Evolutionary conservation across 1,140 invertebrate species (phyloP), one percentile per base, ranked within the genome.

Genomic region (Adoxophyes honmai): DNA sequence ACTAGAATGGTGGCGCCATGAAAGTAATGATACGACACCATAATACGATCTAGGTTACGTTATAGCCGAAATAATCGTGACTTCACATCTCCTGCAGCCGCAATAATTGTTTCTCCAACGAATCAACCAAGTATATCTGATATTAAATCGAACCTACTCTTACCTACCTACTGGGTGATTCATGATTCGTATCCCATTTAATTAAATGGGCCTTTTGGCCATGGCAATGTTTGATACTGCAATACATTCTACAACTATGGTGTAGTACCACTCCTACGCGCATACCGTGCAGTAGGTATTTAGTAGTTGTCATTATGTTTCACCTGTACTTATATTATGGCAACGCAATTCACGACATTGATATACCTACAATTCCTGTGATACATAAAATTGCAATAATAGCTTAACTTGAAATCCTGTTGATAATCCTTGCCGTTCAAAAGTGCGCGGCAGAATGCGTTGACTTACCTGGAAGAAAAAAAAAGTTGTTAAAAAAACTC

Each of bases 1-100:
- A 59, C 62, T 60, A 34, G 28, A 52, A 35, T 52, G 33, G 33
- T 28, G 51, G 51, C 51, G 51, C 51, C 51, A 34, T 52, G 5
- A 48, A 48, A 28, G 42, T 48, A 33, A 48, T 48, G 42, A 48
- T 33, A 14, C 10, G 28, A n/a, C 42, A 48, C 21, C 42, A 48
- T 48, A 21, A 18, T 28, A 28, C 18, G 18, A 44, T 18, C 39
- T 48, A 48, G 42, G 42, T 33, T 18, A 10, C 18, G 28, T 21
- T 48, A 18, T 18, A 48, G 5, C 39, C 3, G 28, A 48, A 48
- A 33, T 48, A 11, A 28, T 48, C 4, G 1, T 28, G 8, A 6
- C 42, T 28, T 28, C 8, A n/a, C 11, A 44, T 21, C 42, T 21
- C 21, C 7, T 6, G 21, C 6, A 28, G 21, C 21, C 6, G 2